Base-by-base conservation (phyloP, 2,113 vertebrate genomes). In the Siniperca chuatsi region DNA sequence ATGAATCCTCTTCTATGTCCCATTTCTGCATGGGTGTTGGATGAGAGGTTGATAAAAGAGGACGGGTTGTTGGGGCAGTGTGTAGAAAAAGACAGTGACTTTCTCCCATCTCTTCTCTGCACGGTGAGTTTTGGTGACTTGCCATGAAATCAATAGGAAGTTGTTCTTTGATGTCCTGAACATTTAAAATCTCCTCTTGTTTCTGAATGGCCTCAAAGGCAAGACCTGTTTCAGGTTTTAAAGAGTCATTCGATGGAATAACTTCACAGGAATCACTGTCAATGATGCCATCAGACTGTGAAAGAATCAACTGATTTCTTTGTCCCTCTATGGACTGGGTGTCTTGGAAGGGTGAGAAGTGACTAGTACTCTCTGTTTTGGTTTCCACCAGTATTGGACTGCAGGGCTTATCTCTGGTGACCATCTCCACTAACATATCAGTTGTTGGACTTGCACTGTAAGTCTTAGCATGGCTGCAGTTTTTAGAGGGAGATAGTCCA, bases 61-160 rank as follows among this genome's bases (percentile, higher is more conserved):
- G 89, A 76, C 80, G 90, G 33, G 81, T 29, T 35, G 93, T 57
- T 79, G 91, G 58, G 12, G 80, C 75, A 21, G 86, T 16, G n/a
- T 89, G 67, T 46, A 86, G 85, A 77, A 75, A 90, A 35, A 77
- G 33, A 62, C 90, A 86, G 2, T 76, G 80, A 65, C 62, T 83
- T 75, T 92, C 82, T 66, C 94, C 90, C 64, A 52, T 75, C 23
- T 91, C 89, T 1, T 92, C 89, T 85, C 78, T 90, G 87, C 86
- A 92, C 3, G 89, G 89, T 75, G 90, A 90, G 69, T 91, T 92
- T 42, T 90, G 89, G 50, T 93, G 87, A 86, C 94, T 94, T 87
- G 93, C 90, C 87, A 92, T 91, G 58, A 94, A 92, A 86, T 93
- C 82, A 79, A 91, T 23, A 25, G 92, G 93, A 81, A 89, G 91